These are phyloP conservation scores for Sardinella longiceps DNA, from an alignment of 2,797 vertebrate genomes.

Conservation along the genomic window DNA sequence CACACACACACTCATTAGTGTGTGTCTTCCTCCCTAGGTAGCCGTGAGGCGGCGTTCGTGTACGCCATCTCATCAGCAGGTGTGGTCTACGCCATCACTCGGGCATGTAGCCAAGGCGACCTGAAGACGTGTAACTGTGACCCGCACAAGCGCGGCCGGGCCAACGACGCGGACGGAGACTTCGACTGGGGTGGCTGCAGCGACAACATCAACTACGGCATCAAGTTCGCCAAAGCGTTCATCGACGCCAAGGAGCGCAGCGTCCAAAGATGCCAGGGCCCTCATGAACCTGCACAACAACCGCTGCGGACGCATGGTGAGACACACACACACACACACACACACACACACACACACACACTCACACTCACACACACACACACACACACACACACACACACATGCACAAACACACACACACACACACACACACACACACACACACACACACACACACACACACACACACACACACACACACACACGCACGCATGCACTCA, in stretches of 20 bases:
- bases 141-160: slow-evolving; percentile 87
- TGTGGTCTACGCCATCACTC: slow-evolving; percentile 94
- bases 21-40: slow-evolving; percentile 74
- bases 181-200: slow-evolving; percentile 99
- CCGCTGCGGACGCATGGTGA: slow-evolving; percentile 94
- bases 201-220: slow-evolving; percentile 96
- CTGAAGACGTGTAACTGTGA: slow-evolving; percentile 93
- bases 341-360: background rate
- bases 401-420: background rate
- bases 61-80: slow-evolving; percentile 97
- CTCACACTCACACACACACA: background rate
- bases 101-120: slow-evolving; percentile 96
- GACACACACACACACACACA: slow-evolving; percentile 48
- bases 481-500: no score
- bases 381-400: background rate
- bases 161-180: slow-evolving; percentile 85
- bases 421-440: background rate
- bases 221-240: slow-evolving; percentile 70
- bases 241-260: slow-evolving; percentile 96
- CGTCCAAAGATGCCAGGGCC: slow-evolving; percentile 91
- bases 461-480: no score
- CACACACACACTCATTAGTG: slow-evolving; percentile 26
- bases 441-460: no score
- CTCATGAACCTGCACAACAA: slow-evolving; percentile 99
- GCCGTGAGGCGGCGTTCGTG: slow-evolving; percentile 95